Percentiles rank a stretch among this genome's conserved stretches.
phyloP scores from a whole-genome alignment of 35 echinoderm and acorn worm species.

The Nesometra sesokonis region DNA sequence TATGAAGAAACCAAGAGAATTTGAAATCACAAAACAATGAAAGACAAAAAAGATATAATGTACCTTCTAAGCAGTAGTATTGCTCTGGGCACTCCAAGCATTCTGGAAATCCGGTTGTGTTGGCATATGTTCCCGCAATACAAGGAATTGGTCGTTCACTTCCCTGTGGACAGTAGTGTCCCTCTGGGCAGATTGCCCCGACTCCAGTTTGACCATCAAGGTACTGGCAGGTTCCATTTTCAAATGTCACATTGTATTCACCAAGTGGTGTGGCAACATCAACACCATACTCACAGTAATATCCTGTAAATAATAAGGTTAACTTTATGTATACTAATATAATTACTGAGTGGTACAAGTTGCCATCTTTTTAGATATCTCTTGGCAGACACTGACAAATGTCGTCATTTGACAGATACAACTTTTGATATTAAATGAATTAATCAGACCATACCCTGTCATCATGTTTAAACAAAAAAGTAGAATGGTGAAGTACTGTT shows the following conservation, averaged over 20 bases:
- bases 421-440: too few species aligned
- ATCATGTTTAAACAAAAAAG: too few species aligned
- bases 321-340: too few species aligned
- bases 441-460: too few species aligned
- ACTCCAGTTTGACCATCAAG: constrained; percentile 75
- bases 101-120: constrained; percentile 51
- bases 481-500: too few species aligned
- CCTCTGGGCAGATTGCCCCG: constrained; percentile 74
- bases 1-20: too few species aligned
- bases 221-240: constrained; percentile 58
- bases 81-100: constrained; percentile 70
- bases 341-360: too few species aligned
- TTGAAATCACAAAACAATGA: too few species aligned
- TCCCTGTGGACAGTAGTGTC: constrained; percentile 76
- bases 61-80: constrained; percentile 91
- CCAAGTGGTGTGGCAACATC: constrained; percentile 73
- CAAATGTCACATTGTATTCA: constrained; percentile 48
- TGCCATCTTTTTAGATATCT: too few species aligned
- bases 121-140: constrained; percentile 63
- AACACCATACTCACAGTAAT: constrained; percentile 85
- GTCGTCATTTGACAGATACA: too few species aligned
- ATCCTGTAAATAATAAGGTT: constrained; percentile 29
- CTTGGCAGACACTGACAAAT: too few species aligned
- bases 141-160: constrained; percentile 41
- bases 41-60: background rate